Evolutionary conservation across 2,113 vertebrate species (phyloP).

Genomic region (Osmerus mordax): DNA sequence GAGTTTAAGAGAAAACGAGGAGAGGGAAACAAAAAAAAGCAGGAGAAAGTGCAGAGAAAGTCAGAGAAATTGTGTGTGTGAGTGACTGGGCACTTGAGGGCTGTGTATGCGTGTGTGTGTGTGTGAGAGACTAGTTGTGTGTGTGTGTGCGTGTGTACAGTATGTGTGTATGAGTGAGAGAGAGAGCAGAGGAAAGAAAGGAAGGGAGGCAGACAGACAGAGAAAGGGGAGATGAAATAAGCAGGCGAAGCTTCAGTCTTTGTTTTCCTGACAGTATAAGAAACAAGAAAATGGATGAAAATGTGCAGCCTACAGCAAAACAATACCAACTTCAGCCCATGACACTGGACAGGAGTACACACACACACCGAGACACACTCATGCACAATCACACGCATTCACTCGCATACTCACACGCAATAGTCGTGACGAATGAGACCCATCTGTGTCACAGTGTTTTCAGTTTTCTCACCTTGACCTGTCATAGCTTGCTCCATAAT

Average conservation of each 20-base stretch:
- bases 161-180: too few species aligned
- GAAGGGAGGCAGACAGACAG: too few species aligned
- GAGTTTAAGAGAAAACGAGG: too few species aligned
- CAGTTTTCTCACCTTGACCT: not conserved
- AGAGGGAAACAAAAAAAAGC: too few species aligned
- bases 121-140: too few species aligned
- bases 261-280: constrained; percentile 1
- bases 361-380: not conserved
- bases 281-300: not conserved
- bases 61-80: too few species aligned
- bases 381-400: not conserved
- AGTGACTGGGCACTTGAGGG: too few species aligned
- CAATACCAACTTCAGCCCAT: not conserved
- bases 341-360: not conserved
- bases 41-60: not conserved
- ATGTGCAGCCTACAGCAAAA: not conserved
- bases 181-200: not conserved
- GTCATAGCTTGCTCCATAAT: not conserved
- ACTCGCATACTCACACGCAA: not conserved
- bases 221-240: not conserved
- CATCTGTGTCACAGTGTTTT: not conserved
- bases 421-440: too few species aligned
- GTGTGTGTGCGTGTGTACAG: too few species aligned
- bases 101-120: too few species aligned
- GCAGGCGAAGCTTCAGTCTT: constrained; percentile 28